Percentiles rank a stretch among this genome's conserved stretches.
Conservation (phyloP, 2,888 invertebrate species). For the Mechanitis messenoides region DNA sequence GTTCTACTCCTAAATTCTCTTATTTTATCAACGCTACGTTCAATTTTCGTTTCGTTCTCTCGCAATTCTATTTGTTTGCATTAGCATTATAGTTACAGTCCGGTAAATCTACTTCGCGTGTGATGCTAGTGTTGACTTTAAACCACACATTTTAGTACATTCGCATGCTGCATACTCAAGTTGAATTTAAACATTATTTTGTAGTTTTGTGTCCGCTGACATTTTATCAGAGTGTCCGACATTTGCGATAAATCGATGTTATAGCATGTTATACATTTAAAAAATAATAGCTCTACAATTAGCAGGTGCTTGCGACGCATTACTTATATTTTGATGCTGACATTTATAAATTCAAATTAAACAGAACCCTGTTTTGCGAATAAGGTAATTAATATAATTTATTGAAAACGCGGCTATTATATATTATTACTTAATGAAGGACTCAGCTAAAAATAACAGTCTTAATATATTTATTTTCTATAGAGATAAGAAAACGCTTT, state of each 20-base stretch:
- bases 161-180: neutral
- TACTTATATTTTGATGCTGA: constrained; percentile 15
- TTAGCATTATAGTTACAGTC: constrained; percentile 52
- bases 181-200: constrained; percentile 4
- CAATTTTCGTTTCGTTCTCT: constrained; percentile 71
- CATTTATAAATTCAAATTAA: constrained; percentile 12
- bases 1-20: constrained; percentile 73
- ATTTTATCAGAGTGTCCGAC: constrained; percentile 17
- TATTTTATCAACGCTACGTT: constrained; percentile 75
- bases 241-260: constrained; percentile 23
- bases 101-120: constrained; percentile 45
- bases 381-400: constrained; percentile 11
- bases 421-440: too few species aligned
- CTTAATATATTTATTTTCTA: constrained; percentile 7
- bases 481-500: constrained; percentile 30
- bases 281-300: constrained; percentile 23
- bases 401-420: neutral
- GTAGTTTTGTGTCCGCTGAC: constrained; percentile 18
- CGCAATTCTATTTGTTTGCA: constrained; percentile 63
- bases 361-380: constrained; percentile 12
- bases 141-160: constrained; percentile 7
- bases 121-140: constrained; percentile 12
- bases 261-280: constrained; percentile 22
- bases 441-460: neutral
- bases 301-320: constrained; percentile 20